Percentiles rank a stretch among this genome's conserved stretches.
These are phyloP conservation scores for Nipponacmea schrenckii DNA, from an alignment of 2,888 invertebrate genomes.

Conservation along the genomic window DNA sequence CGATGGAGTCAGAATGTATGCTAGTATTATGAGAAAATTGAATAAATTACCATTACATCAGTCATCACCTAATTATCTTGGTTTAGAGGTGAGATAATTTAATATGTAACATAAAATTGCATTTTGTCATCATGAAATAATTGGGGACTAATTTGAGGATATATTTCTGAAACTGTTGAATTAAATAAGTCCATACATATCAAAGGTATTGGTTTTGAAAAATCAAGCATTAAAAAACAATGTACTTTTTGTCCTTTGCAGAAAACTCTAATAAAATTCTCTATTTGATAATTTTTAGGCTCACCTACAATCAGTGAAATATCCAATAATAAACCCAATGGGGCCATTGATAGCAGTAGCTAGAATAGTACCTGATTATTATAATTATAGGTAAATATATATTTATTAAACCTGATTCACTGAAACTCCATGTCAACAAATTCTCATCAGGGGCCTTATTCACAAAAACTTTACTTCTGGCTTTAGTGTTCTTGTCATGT, in stretches of 20 bases:
- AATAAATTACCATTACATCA: constrained; percentile 48
- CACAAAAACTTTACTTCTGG: not conserved
- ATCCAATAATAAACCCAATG: constrained; percentile 44
- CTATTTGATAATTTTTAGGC: not conserved
- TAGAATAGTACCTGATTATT: constrained; percentile 62
- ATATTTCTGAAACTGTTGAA: not conserved
- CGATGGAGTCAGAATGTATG: constrained; percentile 52
- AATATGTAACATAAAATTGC: not conserved
- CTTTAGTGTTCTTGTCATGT: not conserved
- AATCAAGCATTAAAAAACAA: not conserved
- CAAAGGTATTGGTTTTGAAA: constrained; percentile 20
- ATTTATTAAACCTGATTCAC: not conserved
- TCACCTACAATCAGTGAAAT: constrained; percentile 44
- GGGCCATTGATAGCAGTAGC: constrained; percentile 62
- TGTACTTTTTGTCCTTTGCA: not conserved
- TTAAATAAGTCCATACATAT: too few species aligned
- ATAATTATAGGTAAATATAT: constrained; percentile 55
- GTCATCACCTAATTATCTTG: constrained; percentile 55
- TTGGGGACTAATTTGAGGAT: not conserved
- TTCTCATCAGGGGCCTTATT: not conserved
- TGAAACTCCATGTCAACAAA: not conserved
- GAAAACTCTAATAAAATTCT: not conserved
- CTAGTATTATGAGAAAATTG: constrained; percentile 52
- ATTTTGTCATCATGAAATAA: not conserved
- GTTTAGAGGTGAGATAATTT: constrained; percentile 50